These are phyloP conservation scores for Rhinoraja longicauda DNA, from an alignment of 2,797 vertebrate species.

Conservation along the genomic window DNA sequence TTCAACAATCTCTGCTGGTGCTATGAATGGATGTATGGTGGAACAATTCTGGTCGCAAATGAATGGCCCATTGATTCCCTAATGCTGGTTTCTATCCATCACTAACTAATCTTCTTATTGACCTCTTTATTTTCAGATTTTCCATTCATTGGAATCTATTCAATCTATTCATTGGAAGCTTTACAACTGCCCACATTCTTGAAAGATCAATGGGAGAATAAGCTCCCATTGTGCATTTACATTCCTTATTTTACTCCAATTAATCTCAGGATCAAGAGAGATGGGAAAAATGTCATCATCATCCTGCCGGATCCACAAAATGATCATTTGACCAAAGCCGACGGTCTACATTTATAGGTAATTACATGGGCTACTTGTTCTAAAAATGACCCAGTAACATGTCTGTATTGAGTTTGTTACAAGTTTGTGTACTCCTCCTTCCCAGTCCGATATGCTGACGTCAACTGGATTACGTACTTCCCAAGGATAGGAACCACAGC, in stretches of 20 bases:
- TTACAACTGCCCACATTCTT: background rate
- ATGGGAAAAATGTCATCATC: background rate
- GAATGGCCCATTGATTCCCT: background rate
- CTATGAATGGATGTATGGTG: background rate
- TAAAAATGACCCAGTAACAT: slow-evolving; percentile 2
- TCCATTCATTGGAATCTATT: too few species aligned
- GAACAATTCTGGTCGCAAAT: background rate
- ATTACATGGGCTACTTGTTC: background rate
- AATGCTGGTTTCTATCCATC: background rate
- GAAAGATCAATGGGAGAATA: background rate
- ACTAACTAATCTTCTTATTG: background rate
- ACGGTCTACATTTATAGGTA: background rate
- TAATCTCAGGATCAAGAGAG: background rate
- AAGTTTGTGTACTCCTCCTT: background rate
- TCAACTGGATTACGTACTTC: background rate
- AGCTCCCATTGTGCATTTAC: background rate
- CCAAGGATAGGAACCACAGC: background rate
- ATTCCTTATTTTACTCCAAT: background rate
- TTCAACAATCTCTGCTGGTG: background rate
- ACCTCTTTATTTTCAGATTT: background rate
- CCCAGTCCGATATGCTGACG: background rate
- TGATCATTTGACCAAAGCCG: background rate
- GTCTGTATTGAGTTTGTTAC: background rate
- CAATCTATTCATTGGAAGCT: background rate
- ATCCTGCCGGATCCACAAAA: background rate